Evolutionary conservation across 2,888 invertebrate species (phyloP), one percentile per base, ranked within the genome.

Genomic region (Mactromeris polynyma): DNA sequence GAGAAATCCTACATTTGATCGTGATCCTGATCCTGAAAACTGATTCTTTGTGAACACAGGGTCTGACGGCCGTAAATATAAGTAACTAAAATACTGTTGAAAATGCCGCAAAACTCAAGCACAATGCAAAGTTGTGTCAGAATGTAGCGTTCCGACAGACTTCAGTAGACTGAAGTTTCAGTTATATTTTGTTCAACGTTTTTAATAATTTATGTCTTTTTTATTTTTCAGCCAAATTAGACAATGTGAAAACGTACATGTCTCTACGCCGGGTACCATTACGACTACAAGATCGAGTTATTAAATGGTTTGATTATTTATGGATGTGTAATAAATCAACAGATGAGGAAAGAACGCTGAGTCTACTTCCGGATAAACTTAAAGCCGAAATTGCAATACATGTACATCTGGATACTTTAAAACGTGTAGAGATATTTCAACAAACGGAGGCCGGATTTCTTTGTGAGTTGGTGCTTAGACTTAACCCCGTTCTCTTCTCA

Each of bases 321-420:
- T 99, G 99, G 99, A 98, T 99, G 96, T 99, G 99, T 94, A 99
- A 99, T 97, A 99, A 99, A 97, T 99, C 99, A 96, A 99, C 99
- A 38, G 99, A 99, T 97, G 99, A 99, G 97, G 99, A 99, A 97
- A 98, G 98, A 97, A 96, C 96, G 2, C 93, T 96, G 11, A 94
- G 94, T 86, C 93, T 96, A 40, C 94, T 96, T 46, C 96, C 96
- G 38, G 99, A 99, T 97, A 99, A 99, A 97, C 98, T 99, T 96
- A 99, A 99, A 97, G 99, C 99, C 90, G 99, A 99, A 97, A 99
- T 99, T 96, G 99, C 99, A 96, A 99, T 99, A 97, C 99, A 99
- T 97, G 99, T 99, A 95, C 99, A 99, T 97, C 97, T 99, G 97
- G 99, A 99, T 97, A 99, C 99, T 91, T 97, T 99, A 97, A 99